A percentile compares a stretch with the other conserved stretches of the same genome.
Evolutionary conservation across 2,888 invertebrate species (phyloP).

Genomic region (Sphaerophoria taeniata): DNA sequence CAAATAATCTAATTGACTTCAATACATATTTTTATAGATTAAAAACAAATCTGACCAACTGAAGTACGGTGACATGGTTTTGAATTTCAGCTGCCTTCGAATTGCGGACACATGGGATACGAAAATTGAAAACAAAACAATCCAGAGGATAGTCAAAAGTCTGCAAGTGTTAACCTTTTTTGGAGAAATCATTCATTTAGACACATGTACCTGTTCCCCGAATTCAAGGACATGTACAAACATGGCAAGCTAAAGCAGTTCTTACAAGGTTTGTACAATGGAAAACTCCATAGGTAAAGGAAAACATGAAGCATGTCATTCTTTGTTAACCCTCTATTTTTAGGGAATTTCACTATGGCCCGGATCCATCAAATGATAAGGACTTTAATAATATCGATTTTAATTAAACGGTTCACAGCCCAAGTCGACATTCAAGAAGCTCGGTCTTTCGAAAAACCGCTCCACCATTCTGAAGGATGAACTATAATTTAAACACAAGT

Average conservation of each 20-base stretch:
- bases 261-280: conserved; percentile 95
- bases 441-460: conserved; percentile 97
- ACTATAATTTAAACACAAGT: conserved; percentile 86
- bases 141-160: no score
- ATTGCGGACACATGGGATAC: no score
- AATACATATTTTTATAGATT: no score
- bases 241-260: conserved; percentile 94
- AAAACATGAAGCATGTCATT: no score
- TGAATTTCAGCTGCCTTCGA: no score
- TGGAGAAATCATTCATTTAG: conserved; percentile 99
- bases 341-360: conserved; percentile 99
- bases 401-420: conserved; percentile 92
- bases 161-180: no score
- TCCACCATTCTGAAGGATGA: conserved; percentile 97
- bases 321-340: no score
- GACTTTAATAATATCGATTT: conserved; percentile 82
- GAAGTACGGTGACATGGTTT: no score
- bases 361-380: conserved; percentile 86
- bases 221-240: conserved; percentile 90
- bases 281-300: conserved; percentile 94
- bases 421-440: conserved; percentile 97
- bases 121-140: no score
- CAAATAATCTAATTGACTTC: no score
- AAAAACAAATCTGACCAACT: no score
- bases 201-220: conserved; percentile 98